phyloP scores from a whole-genome alignment of 2,797 vertebrate species.

The Gallinago solitaria region DNA sequence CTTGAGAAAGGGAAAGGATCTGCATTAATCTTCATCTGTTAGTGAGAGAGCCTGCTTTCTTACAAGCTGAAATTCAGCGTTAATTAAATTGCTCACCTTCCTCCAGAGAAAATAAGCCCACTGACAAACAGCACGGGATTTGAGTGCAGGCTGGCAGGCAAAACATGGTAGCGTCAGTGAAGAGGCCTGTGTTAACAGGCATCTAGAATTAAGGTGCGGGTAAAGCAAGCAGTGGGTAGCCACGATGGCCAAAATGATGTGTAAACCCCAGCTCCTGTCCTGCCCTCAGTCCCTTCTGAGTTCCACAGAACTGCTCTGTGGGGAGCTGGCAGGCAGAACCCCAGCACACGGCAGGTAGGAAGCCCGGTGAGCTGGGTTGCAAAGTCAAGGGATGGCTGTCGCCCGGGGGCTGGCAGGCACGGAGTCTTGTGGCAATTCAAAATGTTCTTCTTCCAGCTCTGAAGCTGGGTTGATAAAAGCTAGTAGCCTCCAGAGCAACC shows the following conservation, averaged over 20 bases:
- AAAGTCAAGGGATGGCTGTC: background rate
- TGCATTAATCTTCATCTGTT: background rate
- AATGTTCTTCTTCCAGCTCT: background rate
- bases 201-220: rapidly evolving
- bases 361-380: background rate
- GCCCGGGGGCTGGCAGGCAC: background rate
- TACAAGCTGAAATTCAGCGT: background rate
- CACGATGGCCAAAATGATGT: background rate
- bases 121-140: background rate
- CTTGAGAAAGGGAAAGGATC: background rate
- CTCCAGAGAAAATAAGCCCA: background rate
- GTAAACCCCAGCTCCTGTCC: background rate
- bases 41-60: background rate
- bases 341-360: background rate
- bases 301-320: background rate
- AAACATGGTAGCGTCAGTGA: background rate
- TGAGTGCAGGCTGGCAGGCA: background rate
- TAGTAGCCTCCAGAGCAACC: background rate
- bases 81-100: background rate
- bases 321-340: background rate
- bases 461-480: background rate
- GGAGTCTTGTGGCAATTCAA: background rate
- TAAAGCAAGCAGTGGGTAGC: rapidly evolving
- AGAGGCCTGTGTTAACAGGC: background rate
- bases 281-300: background rate